phyloP scores from a whole-genome alignment of 2,888 invertebrate species.

The Coremacera marginata region DNA sequence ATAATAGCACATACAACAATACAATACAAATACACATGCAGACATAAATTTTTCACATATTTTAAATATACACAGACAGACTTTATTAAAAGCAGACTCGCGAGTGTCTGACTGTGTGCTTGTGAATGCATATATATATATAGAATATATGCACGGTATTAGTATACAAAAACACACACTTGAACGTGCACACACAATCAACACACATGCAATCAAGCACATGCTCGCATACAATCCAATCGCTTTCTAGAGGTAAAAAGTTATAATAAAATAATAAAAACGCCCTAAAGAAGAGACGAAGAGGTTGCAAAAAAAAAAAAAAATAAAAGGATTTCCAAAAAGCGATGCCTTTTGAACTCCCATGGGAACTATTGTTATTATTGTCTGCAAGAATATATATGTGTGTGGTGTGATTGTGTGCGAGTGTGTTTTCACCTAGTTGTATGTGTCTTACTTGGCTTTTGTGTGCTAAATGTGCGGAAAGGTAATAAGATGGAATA shows the following conservation, averaged over 20 bases:
- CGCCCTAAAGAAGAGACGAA: conserved; percentile 2
- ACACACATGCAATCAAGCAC: conserved; percentile 18
- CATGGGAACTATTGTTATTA: conserved; percentile 65
- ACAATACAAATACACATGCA: background rate
- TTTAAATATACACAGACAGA: background rate
- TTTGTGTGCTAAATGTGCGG: conserved; percentile 38
- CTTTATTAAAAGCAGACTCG: background rate
- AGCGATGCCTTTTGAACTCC: conserved; percentile 58
- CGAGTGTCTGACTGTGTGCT: background rate
- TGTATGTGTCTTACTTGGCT: conserved; percentile 25
- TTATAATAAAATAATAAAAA: conserved; percentile 24
- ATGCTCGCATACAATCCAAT: background rate
- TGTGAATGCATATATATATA: conserved; percentile 15
- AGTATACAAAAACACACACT: conserved; percentile 15
- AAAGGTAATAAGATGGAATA: conserved; percentile 63
- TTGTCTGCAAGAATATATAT: conserved; percentile 43
- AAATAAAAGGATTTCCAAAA: conserved; percentile 47
- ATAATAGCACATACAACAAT: no score
- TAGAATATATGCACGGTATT: background rate
- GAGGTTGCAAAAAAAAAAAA: conserved; percentile 14
- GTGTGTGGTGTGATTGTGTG: conserved; percentile 3
- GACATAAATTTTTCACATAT: background rate
- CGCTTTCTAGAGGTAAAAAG: conserved; percentile 4
- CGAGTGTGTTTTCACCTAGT: background rate
- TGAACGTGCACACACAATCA: background rate